Evolutionary conservation across 2,888 invertebrate genomes (phyloP), one percentile per base, ranked within the genome.

Genomic region (Ptilodon capucinus): DNA sequence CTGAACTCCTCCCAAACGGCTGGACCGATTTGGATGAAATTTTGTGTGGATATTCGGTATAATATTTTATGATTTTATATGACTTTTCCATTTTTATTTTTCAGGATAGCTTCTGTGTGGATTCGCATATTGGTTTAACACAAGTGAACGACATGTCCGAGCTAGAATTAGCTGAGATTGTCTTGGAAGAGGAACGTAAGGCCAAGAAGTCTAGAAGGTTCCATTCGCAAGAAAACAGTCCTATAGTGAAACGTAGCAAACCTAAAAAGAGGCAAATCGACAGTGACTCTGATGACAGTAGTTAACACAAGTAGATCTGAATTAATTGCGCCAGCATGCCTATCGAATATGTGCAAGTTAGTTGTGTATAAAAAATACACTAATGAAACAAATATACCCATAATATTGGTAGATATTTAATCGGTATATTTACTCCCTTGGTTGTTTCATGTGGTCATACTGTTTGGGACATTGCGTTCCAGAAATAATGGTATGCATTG

Each of bases 71-170:
- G n/a, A n/a, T n/a, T n/a, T n/a, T n/a, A n/a, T n/a, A n/a, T n/a
- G 18, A 0, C 11, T 19, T 38, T 48, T 40, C 9, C 28, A n/a
- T n/a, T n/a, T n/a, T n/a, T n/a, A n/a, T 1, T 48, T 66, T 57
- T 54, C 73, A 94, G 93, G 94, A 94, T 71, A 93, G 94, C 38
- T 94, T 94, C 75, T 94, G 94, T 71, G 93, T 93, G 0, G 91
- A 92, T 43, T 92, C 92, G 17, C 93, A 94, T 65, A 92, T 92
- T 23, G 92, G 84, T 44, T 73, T 85, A 44, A 86, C 83, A 36
- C 86, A 85, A 79, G 81, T 62, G 0, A 79, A 81, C 39, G 91
- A 92, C 62, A 79, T 90, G 64, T 93, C 87, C 0, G 91, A 92
- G 54, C 78, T 95, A 51, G 95, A 95, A 71, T 72, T 93, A 40